Base-by-base conservation (phyloP, 2,797 vertebrate species). In the Ambastaia sidthimunki region DNA sequence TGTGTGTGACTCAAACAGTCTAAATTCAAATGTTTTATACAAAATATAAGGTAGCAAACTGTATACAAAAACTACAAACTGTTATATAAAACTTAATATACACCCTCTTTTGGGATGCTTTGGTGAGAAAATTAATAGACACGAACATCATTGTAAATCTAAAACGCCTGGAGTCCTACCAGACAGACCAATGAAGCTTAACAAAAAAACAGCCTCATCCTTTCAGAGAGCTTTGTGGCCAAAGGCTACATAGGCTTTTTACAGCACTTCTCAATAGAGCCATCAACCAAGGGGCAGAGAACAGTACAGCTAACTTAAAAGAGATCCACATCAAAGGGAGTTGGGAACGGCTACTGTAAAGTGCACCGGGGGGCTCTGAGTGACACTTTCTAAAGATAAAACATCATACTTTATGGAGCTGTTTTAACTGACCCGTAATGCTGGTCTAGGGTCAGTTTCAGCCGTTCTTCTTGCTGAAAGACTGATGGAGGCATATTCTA, bases 271-370 rank as follows among this genome's bases (percentile, higher is more conserved):
- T 85, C 65, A 83, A 83, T 82, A 85, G 78, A 66, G 74, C 47
- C 78, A 78, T 77, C 78, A 85, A 59, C 68, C 41, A 37, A 85
- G 7, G 72, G 76, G 72, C 52, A 52, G 23, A 59, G 50, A 74
- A 83, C 76, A 79, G 82, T 59, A 34, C 47, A 79, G 18, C 6
- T 0, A 70, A 57, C 76, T 78, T 74, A 37, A 69, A 78, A 68
- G 76, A 74, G 67, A 75, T 75, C 54, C 67, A 76, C 76, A 85
- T 86, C 83, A 85, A 85, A 86, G 80, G 28, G 54, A 68, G 31
- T 65, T 63, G 23, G 34, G 59, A 78, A 74, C 18, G 74, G 60
- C 66, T 79, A 81, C 78, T 81, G 81, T 82, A 82, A 82, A 84
- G 48, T 82, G 52, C 82, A 82, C 79, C 77, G 66, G 16, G n/a